Base-by-base conservation (phyloP, 2,113 vertebrate genomes). In the Ranitomeya imitator region DNA sequence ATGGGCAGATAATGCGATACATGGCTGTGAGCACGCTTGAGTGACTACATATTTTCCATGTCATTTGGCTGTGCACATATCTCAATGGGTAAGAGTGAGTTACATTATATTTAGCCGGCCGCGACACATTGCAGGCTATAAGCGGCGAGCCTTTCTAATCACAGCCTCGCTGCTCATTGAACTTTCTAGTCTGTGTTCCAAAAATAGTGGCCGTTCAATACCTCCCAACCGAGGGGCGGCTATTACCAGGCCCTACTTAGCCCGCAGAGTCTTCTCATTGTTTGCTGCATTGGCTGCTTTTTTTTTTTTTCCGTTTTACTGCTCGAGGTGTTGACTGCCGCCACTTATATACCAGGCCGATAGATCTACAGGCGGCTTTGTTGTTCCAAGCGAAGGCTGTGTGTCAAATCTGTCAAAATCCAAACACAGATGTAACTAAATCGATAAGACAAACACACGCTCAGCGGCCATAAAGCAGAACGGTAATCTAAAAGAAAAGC, bases 21-120 rank as follows among this genome's bases (percentile, higher is more conserved):
- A 65, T 63, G 73, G 63, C 18, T 23, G 21, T 13, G 14, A 61
- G 12, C 74, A 61, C 83, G 55, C 31, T 71, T 60, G 54, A 61
- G 84, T 60, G 54, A 61, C 18, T 6, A 61, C 71, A 76, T 85
- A 86, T 65, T 86, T 86, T 86, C 85, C 85, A 79, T 86, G 85
- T 76, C 57, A 31, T 51, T 51, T 59, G 37, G 73, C 45, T 52
- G 73, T 45, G 14, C 52, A 45, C 54, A 45, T 51, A 74, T 81
- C 71, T 69, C 63, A 15, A 8, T 37, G 76, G 37, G 85, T 57
- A 87, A 69, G 37, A n/a, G 61, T 69, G 37, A 21, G n/a, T 82
- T 82, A 31, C 31, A 23, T 54, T 87, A 82, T 87, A 87, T 87
- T 81, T 87, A 87, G 86, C 86, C 8, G 37, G 37, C 37, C 21